Evolutionary conservation across 2,888 invertebrate species (phyloP).

Genomic region (Pocota personata): DNA sequence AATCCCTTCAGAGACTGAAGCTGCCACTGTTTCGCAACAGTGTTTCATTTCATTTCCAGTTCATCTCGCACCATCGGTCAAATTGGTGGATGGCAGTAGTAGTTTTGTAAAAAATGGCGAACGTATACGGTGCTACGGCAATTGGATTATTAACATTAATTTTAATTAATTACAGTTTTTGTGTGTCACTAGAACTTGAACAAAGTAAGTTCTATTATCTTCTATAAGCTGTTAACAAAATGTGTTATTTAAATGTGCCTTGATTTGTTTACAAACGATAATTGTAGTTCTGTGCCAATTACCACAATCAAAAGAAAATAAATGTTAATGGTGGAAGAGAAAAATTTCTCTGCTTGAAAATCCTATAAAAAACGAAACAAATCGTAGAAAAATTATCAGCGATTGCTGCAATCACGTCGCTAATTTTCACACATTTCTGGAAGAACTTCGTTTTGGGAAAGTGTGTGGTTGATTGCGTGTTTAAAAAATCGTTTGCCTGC

Average conservation of each 20-base stretch:
- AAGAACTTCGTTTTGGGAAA: not conserved
- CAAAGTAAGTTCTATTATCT: slow-evolving; percentile 76
- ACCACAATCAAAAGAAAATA: not conserved
- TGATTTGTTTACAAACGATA: slow-evolving; percentile 21
- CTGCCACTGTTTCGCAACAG: no score
- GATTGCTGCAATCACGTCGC: not conserved
- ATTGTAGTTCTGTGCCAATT: not conserved
- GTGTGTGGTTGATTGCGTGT: slow-evolving; percentile 19
- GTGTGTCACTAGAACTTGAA: slow-evolving; percentile 75
- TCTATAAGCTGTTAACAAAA: not conserved
- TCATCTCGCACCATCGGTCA: slow-evolving; percentile 35
- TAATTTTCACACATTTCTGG: slow-evolving; percentile 6
- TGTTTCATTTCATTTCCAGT: not conserved
- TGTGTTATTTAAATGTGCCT: slow-evolving; percentile 22
- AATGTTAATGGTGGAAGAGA: slow-evolving; percentile 22
- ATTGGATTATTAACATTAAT: slow-evolving; percentile 75
- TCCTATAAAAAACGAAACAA: not conserved
- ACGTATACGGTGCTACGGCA: slow-evolving; percentile 75
- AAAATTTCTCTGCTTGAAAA: not conserved
- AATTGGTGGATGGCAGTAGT: slow-evolving; percentile 47
- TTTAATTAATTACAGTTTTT: slow-evolving; percentile 75
- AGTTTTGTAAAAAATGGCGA: slow-evolving; percentile 78
- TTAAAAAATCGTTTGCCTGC: slow-evolving; percentile 18
- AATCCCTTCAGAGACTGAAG: no score
- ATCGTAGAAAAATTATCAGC: not conserved